phyloP scores from a whole-genome alignment of 2,113 vertebrate species.

The Cacatua alba region DNA sequence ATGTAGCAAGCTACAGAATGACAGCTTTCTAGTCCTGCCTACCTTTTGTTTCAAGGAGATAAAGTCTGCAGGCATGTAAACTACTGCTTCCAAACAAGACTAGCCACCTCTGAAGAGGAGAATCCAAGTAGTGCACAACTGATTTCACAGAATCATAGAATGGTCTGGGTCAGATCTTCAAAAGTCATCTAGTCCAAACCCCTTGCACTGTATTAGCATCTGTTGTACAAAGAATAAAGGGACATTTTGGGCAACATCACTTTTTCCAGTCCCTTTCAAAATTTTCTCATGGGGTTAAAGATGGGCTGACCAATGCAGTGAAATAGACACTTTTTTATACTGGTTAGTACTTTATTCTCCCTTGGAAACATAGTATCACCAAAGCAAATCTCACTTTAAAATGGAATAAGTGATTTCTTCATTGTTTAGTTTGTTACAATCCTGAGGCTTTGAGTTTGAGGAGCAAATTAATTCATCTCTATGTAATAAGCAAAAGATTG shows the following conservation, averaged over 20 bases:
- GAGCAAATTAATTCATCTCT: not conserved
- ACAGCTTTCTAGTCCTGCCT: not conserved
- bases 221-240: not conserved
- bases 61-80: not conserved
- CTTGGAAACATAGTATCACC: not conserved
- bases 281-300: not conserved
- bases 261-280: not conserved
- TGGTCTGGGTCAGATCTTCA: not conserved
- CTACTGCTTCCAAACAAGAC: not conserved
- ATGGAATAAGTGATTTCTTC: not conserved
- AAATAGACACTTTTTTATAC: not conserved
- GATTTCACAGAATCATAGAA: not conserved
- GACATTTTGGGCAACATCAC: not conserved
- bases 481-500: not conserved
- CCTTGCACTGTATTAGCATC: not conserved
- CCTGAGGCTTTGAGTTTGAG: not conserved
- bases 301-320: not conserved
- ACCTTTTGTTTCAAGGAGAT: not conserved
- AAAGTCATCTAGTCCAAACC: not conserved
- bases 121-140: not conserved
- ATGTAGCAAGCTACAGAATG: not conserved
- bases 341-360: not conserved
- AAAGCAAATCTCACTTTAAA: not conserved
- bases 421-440: not conserved
- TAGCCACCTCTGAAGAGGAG: not conserved